Base-by-base conservation (phyloP, 1,140 invertebrate genomes). In the Philotrypesis tridentata region DNA sequence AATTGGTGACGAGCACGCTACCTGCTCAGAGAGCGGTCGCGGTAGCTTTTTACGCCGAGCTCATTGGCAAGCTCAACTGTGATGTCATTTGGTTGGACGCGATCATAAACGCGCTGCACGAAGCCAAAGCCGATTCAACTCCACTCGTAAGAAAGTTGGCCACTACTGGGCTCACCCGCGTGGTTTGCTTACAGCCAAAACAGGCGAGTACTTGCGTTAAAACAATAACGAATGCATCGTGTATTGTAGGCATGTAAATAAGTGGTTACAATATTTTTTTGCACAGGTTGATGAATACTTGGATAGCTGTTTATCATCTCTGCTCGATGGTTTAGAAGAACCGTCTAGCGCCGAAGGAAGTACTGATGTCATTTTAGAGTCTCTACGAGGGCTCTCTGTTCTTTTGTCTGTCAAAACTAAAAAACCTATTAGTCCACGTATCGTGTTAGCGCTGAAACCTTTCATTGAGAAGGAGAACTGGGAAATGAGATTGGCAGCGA, bases 391-490 rank as follows among this genome's bases (percentile, higher is more conserved):
- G 0, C 86, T 91, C 8, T 85, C 89, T 1, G 55, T 88, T 6
- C 63, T 91, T 11, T 75, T 91, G 3, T 87, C 89, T 0, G 82
- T 87, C n/a, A 86, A 88, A 79, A 88, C 85, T 0, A 83, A 85
- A 71, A 87, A 65, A 12, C 86, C 89, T 0, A 85, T 90, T 12
- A 91, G 87, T 82, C 90, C 90, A 0, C 84, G 88, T 27, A 85
- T 91, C 8, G 84, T 91, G 7, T 70, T 91, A 7, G 85, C 89
- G 0, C 84, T 91, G 33, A 91, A 90, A 72, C 89, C 90, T 3
- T 91, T 90, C 61, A 79, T 91, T 2, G 90, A 91, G 71, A 90
- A 90, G 70, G 89, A 91, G 72, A 88, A 90, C 29, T 87, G 85
- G 85, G 87, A 91, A 81, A 89, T 89, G 84, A 84, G 87, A 74